Percentiles rank a stretch among this genome's conserved stretches.
Evolutionary conservation across 2,888 invertebrate genomes (phyloP).

Genomic region (Polydrusus cervinus): DNA sequence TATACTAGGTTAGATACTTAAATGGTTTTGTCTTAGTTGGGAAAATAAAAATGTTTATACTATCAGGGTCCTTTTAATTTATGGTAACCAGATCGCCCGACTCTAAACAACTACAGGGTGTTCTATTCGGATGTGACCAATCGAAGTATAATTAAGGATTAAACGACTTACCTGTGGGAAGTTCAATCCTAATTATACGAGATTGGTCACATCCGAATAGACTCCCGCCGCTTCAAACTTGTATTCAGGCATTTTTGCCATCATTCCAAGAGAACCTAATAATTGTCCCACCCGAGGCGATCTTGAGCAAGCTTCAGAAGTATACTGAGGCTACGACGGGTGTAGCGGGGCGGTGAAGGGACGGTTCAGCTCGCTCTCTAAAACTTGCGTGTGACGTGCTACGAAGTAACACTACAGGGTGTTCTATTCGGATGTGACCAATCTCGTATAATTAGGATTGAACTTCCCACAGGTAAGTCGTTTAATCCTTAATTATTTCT

Average conservation of each 20-base stretch:
- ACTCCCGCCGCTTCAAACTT: background rate
- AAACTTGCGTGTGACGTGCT: no score
- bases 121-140: no score
- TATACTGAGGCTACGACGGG: background rate
- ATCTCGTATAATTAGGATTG: background rate
- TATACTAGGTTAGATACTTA: no score
- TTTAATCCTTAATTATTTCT: background rate
- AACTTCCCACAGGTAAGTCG: background rate
- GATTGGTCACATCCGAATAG: background rate
- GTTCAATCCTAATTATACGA: background rate
- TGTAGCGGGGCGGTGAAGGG: no score
- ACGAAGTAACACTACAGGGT: no score
- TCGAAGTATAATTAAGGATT: constrained; percentile 1
- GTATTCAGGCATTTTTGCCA: background rate
- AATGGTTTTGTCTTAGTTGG: no score
- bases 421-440: background rate
- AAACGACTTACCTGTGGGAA: background rate
- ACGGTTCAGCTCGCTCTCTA: no score
- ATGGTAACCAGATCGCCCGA: no score
- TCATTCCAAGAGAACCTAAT: background rate
- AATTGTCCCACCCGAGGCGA: background rate
- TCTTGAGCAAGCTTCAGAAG: constrained; percentile 1
- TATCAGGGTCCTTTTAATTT: no score
- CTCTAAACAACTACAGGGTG: no score
- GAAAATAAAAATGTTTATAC: no score